Evolutionary conservation across 2,113 vertebrate species (phyloP).

Genomic region (Climacteris rufus): DNA sequence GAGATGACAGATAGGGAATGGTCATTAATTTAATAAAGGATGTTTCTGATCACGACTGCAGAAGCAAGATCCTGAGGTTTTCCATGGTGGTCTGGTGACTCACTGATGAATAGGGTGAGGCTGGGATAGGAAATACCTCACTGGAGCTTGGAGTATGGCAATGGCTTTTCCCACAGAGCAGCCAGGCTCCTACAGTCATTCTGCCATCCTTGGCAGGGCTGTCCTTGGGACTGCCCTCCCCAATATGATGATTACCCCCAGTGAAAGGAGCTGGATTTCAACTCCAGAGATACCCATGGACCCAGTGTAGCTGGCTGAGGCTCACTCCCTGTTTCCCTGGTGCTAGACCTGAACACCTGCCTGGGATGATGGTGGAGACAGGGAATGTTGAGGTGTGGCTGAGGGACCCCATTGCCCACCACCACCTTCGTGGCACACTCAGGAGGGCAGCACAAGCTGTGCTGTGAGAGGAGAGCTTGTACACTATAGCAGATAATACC

Average conservation of each 20-base stretch:
- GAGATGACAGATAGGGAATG: background rate
- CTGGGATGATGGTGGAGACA: fast-evolving
- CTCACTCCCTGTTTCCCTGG: background rate
- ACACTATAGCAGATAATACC: background rate
- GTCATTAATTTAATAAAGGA: constrained; percentile 14
- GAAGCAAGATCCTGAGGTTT: background rate
- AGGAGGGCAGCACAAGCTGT: background rate
- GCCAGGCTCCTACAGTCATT: background rate
- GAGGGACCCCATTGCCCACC: background rate
- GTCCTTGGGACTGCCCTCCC: background rate
- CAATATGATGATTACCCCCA: fast-evolving
- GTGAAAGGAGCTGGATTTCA: background rate
- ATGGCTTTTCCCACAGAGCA: background rate
- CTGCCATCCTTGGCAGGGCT: background rate
- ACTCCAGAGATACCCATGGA: background rate
- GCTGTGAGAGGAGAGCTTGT: background rate
- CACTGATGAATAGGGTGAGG: background rate
- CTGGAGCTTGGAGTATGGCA: background rate
- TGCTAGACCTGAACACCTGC: background rate
- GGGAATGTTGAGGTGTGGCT: background rate
- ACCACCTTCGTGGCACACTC: background rate
- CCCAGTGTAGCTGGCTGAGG: background rate
- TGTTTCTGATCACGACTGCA: constrained; percentile 2
- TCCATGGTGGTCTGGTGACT: constrained; percentile 20
- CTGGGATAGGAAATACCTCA: background rate